Evolutionary conservation across 35 echinoderm and acorn worm species (phyloP).

Genomic region (Ptychodera flava): DNA sequence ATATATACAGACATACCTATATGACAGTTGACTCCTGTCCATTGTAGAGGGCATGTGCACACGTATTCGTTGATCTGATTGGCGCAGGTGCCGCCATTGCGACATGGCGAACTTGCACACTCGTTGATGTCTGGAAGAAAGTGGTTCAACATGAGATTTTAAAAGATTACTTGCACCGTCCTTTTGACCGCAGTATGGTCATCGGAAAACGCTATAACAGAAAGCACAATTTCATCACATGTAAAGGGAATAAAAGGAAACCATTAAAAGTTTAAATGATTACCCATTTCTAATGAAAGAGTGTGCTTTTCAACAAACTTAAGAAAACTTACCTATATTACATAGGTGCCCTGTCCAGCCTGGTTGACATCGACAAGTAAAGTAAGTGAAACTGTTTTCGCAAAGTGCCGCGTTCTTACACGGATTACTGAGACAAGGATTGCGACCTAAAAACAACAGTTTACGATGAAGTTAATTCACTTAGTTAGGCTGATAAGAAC

Average conservation of each 20-base stretch:
- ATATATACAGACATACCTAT: too few relatives aligned
- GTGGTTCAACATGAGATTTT: too few relatives aligned
- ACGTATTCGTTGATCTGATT: not conserved
- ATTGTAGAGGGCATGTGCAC: not conserved
- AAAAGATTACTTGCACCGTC: too few relatives aligned
- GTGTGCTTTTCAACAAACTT: too few relatives aligned
- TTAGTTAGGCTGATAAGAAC: too few relatives aligned
- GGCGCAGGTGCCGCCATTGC: not conserved
- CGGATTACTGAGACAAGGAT: conserved; percentile 9
- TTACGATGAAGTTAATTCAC: too few relatives aligned
- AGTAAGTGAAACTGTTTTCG: conserved; percentile 34
- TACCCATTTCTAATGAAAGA: too few relatives aligned
- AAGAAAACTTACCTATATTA: not conserved
- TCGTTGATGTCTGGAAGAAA: not conserved
- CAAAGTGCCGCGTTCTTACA: conserved; percentile 70
- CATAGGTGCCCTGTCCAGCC: conserved; percentile 31
- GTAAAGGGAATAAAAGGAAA: too few relatives aligned
- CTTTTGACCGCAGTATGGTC: too few relatives aligned
- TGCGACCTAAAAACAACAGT: not conserved
- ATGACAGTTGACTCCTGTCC: not conserved
- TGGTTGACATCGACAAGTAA: conserved; percentile 40
- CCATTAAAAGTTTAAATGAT: too few relatives aligned
- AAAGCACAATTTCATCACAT: too few relatives aligned
- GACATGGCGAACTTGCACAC: not conserved
- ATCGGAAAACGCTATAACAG: too few relatives aligned